Percentiles rank a stretch among this genome's conserved stretches.
These are phyloP conservation scores for Mizuhopecten yessoensis DNA, from an alignment of 1,140 invertebrate species.

Conservation along the genomic window DNA sequence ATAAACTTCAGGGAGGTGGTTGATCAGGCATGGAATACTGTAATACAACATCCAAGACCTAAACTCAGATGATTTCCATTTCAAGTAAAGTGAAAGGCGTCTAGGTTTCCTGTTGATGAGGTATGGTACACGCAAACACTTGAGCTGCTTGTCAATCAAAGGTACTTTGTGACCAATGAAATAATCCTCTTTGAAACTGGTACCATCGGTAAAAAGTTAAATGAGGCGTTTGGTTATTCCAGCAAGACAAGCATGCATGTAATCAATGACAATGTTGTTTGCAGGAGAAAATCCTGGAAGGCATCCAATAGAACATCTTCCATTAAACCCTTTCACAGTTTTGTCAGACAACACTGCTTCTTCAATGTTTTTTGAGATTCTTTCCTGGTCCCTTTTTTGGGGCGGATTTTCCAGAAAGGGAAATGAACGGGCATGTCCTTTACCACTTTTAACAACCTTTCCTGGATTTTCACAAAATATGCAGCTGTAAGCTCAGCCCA, in stretches of 20 bases:
- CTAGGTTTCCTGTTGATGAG: slow-evolving; percentile 47
- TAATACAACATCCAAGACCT: slow-evolving; percentile 55
- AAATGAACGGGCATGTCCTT: slow-evolving; percentile 51
- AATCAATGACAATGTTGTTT: slow-evolving; percentile 37
- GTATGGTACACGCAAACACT: slow-evolving; percentile 48
- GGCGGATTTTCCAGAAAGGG: slow-evolving; percentile 19
- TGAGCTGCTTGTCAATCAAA: slow-evolving; percentile 48
- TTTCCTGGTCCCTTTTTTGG: neutral
- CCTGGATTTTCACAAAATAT: slow-evolving; percentile 57
- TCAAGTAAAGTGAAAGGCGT: slow-evolving; percentile 46
- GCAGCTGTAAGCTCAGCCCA: slow-evolving; percentile 46
- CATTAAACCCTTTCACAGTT: slow-evolving; percentile 48
- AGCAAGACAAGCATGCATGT: slow-evolving; percentile 51
- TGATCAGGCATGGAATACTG: slow-evolving; percentile 47
- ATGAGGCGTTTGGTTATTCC: slow-evolving; percentile 45
- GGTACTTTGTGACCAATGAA: slow-evolving; percentile 51
- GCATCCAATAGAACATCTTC: neutral
- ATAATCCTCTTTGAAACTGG: neutral
- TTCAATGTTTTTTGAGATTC: neutral
- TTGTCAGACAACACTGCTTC: neutral
- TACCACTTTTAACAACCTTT: slow-evolving; percentile 48
- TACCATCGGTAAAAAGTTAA: slow-evolving; percentile 9
- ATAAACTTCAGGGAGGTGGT: slow-evolving; percentile 45
- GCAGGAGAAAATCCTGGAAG: neutral
- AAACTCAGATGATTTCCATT: slow-evolving; percentile 52